phyloP scores from a whole-genome alignment of 1,140 invertebrate species.

The Ceratina calcarata region DNA sequence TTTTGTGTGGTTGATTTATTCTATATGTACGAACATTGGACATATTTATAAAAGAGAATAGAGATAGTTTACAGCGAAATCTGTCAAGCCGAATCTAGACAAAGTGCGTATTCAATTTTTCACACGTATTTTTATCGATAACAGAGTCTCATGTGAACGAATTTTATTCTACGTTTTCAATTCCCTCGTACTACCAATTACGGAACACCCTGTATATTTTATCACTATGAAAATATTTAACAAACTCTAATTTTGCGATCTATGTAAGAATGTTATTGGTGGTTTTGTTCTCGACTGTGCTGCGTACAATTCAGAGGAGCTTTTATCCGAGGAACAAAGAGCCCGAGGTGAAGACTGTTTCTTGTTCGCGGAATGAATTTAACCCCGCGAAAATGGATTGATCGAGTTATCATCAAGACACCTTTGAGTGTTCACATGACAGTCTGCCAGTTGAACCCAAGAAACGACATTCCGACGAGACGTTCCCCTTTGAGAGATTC shows the following conservation, averaged over 20 bases:
- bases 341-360: background rate
- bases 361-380: conserved; percentile 22
- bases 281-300: too few relatives aligned
- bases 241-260: too few relatives aligned
- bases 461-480: background rate
- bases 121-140: background rate
- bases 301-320: background rate
- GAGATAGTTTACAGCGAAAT: background rate
- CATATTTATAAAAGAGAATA: background rate
- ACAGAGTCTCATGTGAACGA: too few relatives aligned
- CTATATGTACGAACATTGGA: too few relatives aligned
- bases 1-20: too few relatives aligned
- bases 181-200: too few relatives aligned
- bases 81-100: too few relatives aligned
- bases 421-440: conserved; percentile 17
- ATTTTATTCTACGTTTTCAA: too few relatives aligned
- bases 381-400: conserved; percentile 3
- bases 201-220: too few relatives aligned
- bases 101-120: background rate
- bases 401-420: conserved; percentile 21
- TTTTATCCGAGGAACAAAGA: conserved; percentile 12
- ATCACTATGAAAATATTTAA: too few relatives aligned
- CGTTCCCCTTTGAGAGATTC: background rate
- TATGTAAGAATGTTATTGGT: too few relatives aligned
- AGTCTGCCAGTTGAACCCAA: too few relatives aligned